Conservation (phyloP, 2,797 vertebrate genomes). For the Phrynocephalus guinanensis region DNA sequence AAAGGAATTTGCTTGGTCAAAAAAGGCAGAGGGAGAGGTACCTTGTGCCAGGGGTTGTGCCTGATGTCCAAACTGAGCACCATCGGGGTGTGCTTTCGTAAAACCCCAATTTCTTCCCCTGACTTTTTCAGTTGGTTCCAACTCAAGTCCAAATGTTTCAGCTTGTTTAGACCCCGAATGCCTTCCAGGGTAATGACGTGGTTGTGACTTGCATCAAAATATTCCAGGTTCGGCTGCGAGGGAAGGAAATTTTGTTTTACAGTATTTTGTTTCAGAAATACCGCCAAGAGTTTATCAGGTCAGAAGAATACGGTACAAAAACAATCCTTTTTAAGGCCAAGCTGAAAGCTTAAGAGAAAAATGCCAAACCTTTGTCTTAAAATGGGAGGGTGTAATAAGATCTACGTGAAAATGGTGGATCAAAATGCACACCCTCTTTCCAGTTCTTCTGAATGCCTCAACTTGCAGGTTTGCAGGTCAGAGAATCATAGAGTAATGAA, state of each 20-base stretch:
- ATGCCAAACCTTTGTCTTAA: background rate
- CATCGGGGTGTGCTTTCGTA: slow-evolving; percentile 79
- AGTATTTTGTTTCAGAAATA: background rate
- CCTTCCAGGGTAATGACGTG: slow-evolving; percentile 80
- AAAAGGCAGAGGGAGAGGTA: slow-evolving; percentile 40
- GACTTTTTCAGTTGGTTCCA: slow-evolving; percentile 85
- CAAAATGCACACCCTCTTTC: background rate
- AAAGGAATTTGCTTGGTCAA: background rate
- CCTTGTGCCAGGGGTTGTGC: slow-evolving; percentile 84
- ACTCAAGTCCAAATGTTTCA: slow-evolving; percentile 83
- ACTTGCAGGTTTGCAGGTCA: background rate
- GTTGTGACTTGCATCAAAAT: slow-evolving; percentile 86
- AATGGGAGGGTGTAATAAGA: background rate
- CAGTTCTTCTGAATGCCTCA: background rate
- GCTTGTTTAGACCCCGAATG: slow-evolving; percentile 78
- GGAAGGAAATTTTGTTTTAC: too few species aligned
- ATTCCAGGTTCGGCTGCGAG: slow-evolving; percentile 82
- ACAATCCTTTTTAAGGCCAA: background rate
- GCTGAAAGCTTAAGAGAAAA: background rate
- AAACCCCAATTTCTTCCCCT: slow-evolving; percentile 77
- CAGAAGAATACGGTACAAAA: background rate
- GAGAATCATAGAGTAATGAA: too few species aligned
- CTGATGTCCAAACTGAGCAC: slow-evolving; percentile 80
- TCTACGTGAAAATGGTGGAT: background rate
- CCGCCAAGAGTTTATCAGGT: background rate